phyloP scores from a whole-genome alignment of 2,797 vertebrate species.

The Chrosomus eos region DNA sequence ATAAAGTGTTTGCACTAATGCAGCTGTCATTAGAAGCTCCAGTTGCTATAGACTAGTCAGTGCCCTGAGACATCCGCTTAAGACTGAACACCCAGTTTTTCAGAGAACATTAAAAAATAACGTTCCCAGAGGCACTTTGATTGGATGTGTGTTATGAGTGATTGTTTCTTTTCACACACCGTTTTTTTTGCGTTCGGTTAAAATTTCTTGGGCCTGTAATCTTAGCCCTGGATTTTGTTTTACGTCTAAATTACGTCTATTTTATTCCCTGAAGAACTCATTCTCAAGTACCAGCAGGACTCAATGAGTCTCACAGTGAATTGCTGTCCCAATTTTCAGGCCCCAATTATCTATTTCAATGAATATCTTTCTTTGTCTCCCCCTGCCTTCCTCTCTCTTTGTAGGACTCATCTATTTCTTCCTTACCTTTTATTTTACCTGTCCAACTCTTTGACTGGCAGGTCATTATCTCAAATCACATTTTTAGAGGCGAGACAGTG shows the following conservation, averaged over 20 bases:
- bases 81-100: neutral
- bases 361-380: conserved; percentile 1
- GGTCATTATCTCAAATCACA: conserved; percentile 38
- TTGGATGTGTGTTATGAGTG: neutral
- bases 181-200: neutral
- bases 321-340: conserved; percentile 66
- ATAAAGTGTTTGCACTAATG: neutral
- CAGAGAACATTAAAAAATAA: neutral
- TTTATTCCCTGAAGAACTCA: conserved; percentile 9
- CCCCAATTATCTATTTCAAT: conserved; percentile 20
- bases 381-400: neutral
- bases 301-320: conserved; percentile 56
- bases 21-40: neutral
- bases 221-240: neutral
- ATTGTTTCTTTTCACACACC: neutral
- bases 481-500: conserved; percentile 31
- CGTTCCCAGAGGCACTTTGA: neutral
- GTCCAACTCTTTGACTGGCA: conserved; percentile 37
- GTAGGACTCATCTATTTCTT: conserved; percentile 65
- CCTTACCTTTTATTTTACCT: conserved; percentile 46
- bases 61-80: neutral
- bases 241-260: neutral
- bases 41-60: neutral
- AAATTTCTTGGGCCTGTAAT: neutral
- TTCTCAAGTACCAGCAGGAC: conserved; percentile 8